A percentile compares a stretch with the other conserved stretches of the same genome.
Conservation (phyloP, 2,797 vertebrate species). For the Setipinna tenuifilis region DNA sequence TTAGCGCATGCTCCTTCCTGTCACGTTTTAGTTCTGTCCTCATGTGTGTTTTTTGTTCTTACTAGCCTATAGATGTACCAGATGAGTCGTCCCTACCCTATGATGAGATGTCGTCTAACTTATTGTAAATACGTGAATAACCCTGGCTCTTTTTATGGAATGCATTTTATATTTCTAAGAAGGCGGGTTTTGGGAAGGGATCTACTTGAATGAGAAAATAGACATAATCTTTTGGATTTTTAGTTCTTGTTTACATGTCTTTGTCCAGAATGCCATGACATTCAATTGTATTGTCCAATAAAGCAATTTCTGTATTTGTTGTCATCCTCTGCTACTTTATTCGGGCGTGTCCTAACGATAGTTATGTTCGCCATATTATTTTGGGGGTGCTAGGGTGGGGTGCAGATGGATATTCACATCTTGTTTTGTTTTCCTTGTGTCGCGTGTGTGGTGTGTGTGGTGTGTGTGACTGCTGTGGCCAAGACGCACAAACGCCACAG, state of each 20-base stretch:
- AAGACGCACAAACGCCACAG: background rate
- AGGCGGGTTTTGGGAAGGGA: constrained; percentile 54
- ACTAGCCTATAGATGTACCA: constrained; percentile 42
- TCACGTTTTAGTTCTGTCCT: constrained; percentile 55
- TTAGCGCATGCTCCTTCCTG: constrained; percentile 71
- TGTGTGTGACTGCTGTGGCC: constrained; percentile 1
- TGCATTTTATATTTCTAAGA: constrained; percentile 62
- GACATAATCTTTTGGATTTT: constrained; percentile 53
- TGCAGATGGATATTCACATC: background rate
- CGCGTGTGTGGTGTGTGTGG: constrained; percentile 18
- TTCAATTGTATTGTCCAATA: constrained; percentile 49
- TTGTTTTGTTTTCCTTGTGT: constrained; percentile 26
- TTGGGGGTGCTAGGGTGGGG: background rate
- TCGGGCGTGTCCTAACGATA: background rate
- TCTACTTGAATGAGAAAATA: constrained; percentile 63
- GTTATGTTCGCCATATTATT: background rate
- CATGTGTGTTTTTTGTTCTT: constrained; percentile 56
- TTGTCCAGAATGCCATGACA: constrained; percentile 58
- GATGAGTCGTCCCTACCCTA: constrained; percentile 49
- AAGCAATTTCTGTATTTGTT: constrained; percentile 41
- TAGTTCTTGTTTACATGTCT: constrained; percentile 65
- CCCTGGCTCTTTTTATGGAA: constrained; percentile 58
- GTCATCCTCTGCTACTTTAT: constrained; percentile 32
- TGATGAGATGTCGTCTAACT: constrained; percentile 66
- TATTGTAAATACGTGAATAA: constrained; percentile 73